These are phyloP conservation scores for Drosophila hamatofila DNA, from an alignment of 2,888 invertebrate genomes.

Conservation along the genomic window DNA sequence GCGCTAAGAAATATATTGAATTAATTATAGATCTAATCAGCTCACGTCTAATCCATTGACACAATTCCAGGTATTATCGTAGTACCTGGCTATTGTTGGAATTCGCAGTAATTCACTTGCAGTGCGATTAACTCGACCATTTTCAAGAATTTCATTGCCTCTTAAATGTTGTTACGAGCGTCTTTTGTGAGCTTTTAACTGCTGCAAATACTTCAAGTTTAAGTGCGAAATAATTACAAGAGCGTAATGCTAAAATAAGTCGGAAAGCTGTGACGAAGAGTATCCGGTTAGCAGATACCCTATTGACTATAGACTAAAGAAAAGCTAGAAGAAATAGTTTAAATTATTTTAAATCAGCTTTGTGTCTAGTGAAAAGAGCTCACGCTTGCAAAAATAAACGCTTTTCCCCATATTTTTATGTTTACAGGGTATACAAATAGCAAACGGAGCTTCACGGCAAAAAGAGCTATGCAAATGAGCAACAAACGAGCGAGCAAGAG, in stretches of 20 bases:
- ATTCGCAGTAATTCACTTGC: slow-evolving; percentile 12
- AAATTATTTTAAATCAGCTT: too few relatives aligned
- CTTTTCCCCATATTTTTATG: not conserved
- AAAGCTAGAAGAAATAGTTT: too few relatives aligned
- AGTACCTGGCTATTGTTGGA: slow-evolving; percentile 7
- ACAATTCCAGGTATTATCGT: not conserved
- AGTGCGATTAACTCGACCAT: slow-evolving; percentile 3
- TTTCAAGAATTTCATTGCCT: slow-evolving; percentile 18
- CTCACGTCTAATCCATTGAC: slow-evolving; percentile 3
- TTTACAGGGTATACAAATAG: not conserved
- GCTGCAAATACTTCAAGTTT: slow-evolving; percentile 54
- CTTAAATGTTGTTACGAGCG: slow-evolving; percentile 25
- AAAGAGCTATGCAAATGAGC: slow-evolving; percentile 46
- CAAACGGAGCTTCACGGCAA: slow-evolving; percentile 27
- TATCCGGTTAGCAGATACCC: slow-evolving; percentile 4
- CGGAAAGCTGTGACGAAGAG: not conserved
- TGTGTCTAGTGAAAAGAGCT: too few relatives aligned
- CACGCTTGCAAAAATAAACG: not conserved
- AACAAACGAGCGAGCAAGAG: slow-evolving; percentile 7
- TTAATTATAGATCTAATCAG: not conserved
- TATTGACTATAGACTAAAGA: too few relatives aligned
- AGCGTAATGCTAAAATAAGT: slow-evolving; percentile 11
- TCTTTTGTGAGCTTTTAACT: slow-evolving; percentile 42
- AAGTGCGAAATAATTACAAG: slow-evolving; percentile 72
- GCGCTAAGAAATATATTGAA: not conserved